Evolutionary conservation across 2,888 invertebrate genomes (phyloP).

Genomic region (Tetramorium bicarinatum): DNA sequence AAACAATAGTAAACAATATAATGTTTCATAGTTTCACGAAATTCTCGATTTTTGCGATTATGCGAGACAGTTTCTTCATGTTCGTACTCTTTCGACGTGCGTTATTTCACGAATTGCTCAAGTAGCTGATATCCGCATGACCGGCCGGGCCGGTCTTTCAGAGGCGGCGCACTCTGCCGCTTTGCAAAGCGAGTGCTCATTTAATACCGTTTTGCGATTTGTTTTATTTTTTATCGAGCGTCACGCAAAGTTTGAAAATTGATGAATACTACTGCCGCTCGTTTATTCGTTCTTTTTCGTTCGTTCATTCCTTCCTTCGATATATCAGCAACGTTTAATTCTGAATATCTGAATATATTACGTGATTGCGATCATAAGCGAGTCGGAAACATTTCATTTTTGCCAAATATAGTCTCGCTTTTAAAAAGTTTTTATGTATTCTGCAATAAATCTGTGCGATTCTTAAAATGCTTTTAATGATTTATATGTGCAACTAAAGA

Average conservation of each 20-base stretch:
- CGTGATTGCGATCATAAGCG: neutral
- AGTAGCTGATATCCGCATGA: slow-evolving; percentile 2
- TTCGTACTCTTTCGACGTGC: neutral
- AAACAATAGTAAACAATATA: neutral
- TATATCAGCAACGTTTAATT: slow-evolving; percentile 3
- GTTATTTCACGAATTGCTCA: slow-evolving; percentile 21
- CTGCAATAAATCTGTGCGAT: neutral
- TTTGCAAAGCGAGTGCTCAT: slow-evolving; percentile 63
- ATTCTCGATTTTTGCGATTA: neutral
- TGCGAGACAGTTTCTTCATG: neutral
- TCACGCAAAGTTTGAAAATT: slow-evolving; percentile 67
- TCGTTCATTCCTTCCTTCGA: neutral
- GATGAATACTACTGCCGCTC: slow-evolving; percentile 48
- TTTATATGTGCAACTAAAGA: neutral
- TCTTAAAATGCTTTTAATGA: neutral
- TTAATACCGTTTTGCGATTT: slow-evolving; percentile 64
- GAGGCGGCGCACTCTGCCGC: slow-evolving; percentile 29
- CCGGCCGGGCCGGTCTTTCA: neutral
- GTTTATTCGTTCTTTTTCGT: neutral
- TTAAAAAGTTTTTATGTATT: neutral
- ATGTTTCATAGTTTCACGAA: neutral
- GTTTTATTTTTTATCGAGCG: slow-evolving; percentile 69
- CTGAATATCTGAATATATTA: slow-evolving; percentile 13
- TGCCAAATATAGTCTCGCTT: neutral
- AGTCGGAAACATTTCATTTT: neutral